Evolutionary conservation across 1,140 invertebrate genomes (phyloP).

Genomic region (Trichogramma pretiosum): DNA sequence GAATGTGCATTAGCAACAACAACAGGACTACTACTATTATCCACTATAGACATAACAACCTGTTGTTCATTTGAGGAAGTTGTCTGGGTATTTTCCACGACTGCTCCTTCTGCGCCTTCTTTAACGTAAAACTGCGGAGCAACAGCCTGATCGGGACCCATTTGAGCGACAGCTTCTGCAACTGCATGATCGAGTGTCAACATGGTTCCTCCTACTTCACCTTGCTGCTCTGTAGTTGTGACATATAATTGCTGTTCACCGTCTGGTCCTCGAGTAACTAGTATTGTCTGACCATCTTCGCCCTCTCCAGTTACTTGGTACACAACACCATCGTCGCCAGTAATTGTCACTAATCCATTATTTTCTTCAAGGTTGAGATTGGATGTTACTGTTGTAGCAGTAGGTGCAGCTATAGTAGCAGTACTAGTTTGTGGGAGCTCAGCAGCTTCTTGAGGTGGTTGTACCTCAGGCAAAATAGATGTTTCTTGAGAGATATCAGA

Average conservation of each 20-base stretch:
- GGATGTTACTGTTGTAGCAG: not conserved
- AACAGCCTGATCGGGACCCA: constrained; percentile 42
- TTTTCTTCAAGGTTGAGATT: constrained; percentile 27
- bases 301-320: constrained; percentile 66
- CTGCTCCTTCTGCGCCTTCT: constrained; percentile 37
- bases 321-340: constrained; percentile 47
- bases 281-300: constrained; percentile 62
- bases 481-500: constrained; percentile 10
- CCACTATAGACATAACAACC: constrained; percentile 47
- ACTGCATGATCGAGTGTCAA: constrained; percentile 55
- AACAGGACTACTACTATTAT: constrained; percentile 27
- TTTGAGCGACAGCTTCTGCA: constrained; percentile 48
- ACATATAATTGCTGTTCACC: constrained; percentile 63
- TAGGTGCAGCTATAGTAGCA: not conserved
- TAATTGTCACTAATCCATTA: constrained; percentile 43
- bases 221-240: constrained; percentile 55
- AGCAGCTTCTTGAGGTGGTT: constrained; percentile 3
- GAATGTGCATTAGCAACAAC: constrained; percentile 25
- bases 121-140: constrained; percentile 49
- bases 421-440: too few species aligned
- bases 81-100: not conserved
- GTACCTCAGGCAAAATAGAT: constrained; percentile 10
- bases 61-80: constrained; percentile 27
- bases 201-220: constrained; percentile 51
- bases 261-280: constrained; percentile 58